Evolutionary conservation across 2,888 invertebrate genomes (phyloP).

Genomic region (Magallana nippona): DNA sequence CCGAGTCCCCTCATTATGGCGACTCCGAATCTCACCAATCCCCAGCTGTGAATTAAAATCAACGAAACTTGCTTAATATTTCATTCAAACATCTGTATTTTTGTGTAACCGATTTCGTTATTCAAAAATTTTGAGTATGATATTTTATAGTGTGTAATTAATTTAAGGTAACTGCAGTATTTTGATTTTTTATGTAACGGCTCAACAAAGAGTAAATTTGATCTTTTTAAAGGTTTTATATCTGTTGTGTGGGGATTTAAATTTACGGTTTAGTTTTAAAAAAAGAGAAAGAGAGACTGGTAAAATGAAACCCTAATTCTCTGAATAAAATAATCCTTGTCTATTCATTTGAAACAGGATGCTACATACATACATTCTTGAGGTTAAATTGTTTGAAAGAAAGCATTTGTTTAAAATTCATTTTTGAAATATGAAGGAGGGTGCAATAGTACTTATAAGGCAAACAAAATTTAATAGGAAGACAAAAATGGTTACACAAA

Average conservation of each 20-base stretch:
- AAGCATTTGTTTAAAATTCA: not conserved
- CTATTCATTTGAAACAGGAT: not conserved
- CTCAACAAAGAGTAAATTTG: not conserved
- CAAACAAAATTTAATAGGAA: too few relatives aligned
- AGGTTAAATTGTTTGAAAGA: not conserved
- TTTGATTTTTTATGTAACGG: not conserved
- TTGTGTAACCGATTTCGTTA: not conserved
- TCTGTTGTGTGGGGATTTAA: not conserved
- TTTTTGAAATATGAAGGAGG: too few relatives aligned
- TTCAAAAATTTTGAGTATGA: not conserved
- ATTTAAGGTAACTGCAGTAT: not conserved
- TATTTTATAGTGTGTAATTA: not conserved
- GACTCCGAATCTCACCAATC: not conserved
- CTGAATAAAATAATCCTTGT: not conserved
- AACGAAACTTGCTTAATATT: slow-evolving; percentile 1
- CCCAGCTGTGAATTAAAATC: slow-evolving; percentile 7
- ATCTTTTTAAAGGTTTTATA: slow-evolving; percentile 8
- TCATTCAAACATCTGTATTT: not conserved
- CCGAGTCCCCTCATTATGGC: not conserved
- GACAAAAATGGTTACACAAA: not conserved
- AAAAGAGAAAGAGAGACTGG: not conserved
- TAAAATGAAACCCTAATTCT: not conserved
- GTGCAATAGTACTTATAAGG: too few relatives aligned
- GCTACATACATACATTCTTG: not conserved
- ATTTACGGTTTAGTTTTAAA: not conserved